phyloP scores from a whole-genome alignment of 2,797 vertebrate species.

The Rhinella marina region DNA sequence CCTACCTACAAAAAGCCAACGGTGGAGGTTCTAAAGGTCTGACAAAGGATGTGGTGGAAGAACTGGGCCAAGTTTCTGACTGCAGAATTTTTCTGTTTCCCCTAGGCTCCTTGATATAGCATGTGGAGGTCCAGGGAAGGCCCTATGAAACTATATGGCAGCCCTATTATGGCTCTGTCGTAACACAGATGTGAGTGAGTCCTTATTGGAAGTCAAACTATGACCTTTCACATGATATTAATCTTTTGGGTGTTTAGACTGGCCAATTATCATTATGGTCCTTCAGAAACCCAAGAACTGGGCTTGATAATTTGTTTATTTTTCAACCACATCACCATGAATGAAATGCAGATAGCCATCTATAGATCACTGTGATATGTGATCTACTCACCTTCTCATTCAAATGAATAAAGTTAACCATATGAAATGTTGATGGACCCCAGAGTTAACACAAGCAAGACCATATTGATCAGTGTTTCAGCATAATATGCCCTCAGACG shows the following conservation, averaged over 20 bases:
- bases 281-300: neutral
- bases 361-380: neutral
- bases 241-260: neutral
- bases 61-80: no score
- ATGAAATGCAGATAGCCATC: neutral
- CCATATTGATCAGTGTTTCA: slow-evolving; percentile 22
- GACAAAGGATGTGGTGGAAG: no score
- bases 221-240: neutral
- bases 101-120: no score
- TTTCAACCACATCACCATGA: neutral
- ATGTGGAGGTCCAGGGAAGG: no score
- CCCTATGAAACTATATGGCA: neutral
- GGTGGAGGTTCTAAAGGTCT: no score
- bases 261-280: neutral
- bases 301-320: neutral
- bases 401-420: neutral
- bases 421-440: neutral
- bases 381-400: slow-evolving; percentile 12
- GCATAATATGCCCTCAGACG: slow-evolving; percentile 15
- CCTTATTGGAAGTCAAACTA: neutral
- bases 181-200: no score
- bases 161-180: neutral
- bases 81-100: no score
- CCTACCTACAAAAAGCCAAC: no score
- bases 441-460: neutral